A percentile compares a stretch with the other conserved stretches of the same genome.
These are phyloP conservation scores for Aleiodes testaceus DNA, from an alignment of 2,888 invertebrate species.

Conservation along the genomic window DNA sequence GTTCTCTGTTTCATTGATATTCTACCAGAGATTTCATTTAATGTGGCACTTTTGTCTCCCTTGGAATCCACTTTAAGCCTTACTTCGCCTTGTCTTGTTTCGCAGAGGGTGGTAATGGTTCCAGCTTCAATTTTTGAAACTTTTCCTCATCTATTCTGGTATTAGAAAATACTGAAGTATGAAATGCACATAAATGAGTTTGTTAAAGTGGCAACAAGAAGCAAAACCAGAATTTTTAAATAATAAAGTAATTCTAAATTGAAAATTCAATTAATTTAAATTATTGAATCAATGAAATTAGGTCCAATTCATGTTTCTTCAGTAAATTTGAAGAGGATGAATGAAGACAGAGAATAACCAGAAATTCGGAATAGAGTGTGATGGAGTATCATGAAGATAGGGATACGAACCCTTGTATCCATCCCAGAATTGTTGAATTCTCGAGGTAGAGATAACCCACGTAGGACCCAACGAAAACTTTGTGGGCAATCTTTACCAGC, in stretches of 20 bases:
- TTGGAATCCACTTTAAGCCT: slow-evolving; percentile 27
- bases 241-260: slow-evolving; percentile 29
- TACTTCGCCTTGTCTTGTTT: slow-evolving; percentile 51
- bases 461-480: slow-evolving; percentile 35
- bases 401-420: slow-evolving; percentile 32
- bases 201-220: not conserved
- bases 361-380: not conserved
- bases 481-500: slow-evolving; percentile 15
- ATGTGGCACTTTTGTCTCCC: slow-evolving; percentile 63
- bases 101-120: slow-evolving; percentile 56
- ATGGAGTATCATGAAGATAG: slow-evolving; percentile 2
- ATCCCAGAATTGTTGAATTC: slow-evolving; percentile 27
- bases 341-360: slow-evolving; percentile 11
- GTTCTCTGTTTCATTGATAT: slow-evolving; percentile 58
- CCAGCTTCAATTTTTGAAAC: slow-evolving; percentile 47
- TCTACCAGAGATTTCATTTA: slow-evolving; percentile 58
- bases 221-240: not conserved
- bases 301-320: slow-evolving; percentile 28
- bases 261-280: slow-evolving; percentile 41
- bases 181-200: slow-evolving; percentile 47
- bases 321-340: slow-evolving; percentile 11
- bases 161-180: slow-evolving; percentile 36
- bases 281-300: slow-evolving; percentile 41
- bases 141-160: slow-evolving; percentile 40
- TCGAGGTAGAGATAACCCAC: slow-evolving; percentile 29